These are phyloP conservation scores for Electrona antarctica DNA, from an alignment of 2,113 vertebrate genomes.

Conservation along the genomic window DNA sequence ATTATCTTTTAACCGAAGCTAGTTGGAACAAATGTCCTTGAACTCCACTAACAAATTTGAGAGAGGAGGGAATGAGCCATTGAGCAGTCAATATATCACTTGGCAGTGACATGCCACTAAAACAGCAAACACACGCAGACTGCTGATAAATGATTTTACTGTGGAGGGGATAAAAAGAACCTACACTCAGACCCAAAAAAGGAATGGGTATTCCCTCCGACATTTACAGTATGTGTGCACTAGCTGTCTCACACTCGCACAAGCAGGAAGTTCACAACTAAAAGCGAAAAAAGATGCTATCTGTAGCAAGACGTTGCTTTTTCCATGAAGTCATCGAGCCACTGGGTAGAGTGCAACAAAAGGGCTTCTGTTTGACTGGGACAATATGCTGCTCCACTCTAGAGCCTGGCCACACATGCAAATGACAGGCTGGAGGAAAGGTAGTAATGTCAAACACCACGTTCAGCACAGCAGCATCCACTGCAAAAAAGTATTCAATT, in stretches of 20 bases:
- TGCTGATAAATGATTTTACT: background rate
- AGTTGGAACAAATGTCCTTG: constrained; percentile 35
- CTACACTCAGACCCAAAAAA: constrained; percentile 16
- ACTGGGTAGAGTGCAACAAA: constrained; percentile 64
- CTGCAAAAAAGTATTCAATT: too few relatives aligned
- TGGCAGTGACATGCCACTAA: constrained; percentile 5
- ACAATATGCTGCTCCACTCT: constrained; percentile 61
- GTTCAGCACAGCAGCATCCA: background rate
- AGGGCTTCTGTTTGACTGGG: constrained; percentile 64
- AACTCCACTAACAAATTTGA: constrained; percentile 43
- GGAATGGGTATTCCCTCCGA: constrained; percentile 70
- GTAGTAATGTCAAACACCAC: constrained; percentile 35
- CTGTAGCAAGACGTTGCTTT: constrained; percentile 75
- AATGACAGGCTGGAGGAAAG: constrained; percentile 62
- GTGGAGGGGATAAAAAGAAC: background rate
- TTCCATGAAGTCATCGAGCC: constrained; percentile 83
- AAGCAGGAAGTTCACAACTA: constrained; percentile 80
- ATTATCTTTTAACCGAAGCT: background rate
- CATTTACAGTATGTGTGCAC: constrained; percentile 42
- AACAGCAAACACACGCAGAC: constrained; percentile 1
- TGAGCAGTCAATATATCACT: constrained; percentile 36
- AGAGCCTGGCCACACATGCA: constrained; percentile 69
- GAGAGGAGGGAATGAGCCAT: constrained; percentile 32
- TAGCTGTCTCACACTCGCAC: constrained; percentile 22
- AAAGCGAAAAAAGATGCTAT: constrained; percentile 77